Conservation (phyloP, 2,888 invertebrate genomes). For the Nebria brevicollis region DNA sequence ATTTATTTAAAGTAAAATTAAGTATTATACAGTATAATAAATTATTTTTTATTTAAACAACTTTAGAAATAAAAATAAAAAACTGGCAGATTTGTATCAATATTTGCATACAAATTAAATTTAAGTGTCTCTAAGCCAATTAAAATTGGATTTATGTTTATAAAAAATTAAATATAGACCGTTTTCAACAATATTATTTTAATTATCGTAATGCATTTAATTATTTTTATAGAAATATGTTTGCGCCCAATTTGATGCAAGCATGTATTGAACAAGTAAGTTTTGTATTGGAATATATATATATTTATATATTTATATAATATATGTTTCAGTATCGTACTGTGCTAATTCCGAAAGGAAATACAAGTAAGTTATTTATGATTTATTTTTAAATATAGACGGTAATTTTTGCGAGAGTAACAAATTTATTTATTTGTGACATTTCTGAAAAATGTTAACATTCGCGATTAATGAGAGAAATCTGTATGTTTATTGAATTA, state of each 20-base stretch:
- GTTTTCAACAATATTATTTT: constrained; percentile 7
- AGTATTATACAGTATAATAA: no score
- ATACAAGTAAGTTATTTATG: constrained; percentile 52
- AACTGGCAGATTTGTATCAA: no score
- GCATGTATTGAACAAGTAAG: constrained; percentile 69
- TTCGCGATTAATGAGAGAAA: no score
- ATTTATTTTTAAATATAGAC: not conserved
- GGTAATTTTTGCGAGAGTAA: no score
- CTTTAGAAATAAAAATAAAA: no score
- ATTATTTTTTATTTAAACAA: no score
- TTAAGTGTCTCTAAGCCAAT: no score
- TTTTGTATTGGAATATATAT: constrained; percentile 42
- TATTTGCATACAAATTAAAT: no score
- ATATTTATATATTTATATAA: constrained; percentile 11
- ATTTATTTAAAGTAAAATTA: no score
- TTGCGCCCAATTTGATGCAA: constrained; percentile 74
- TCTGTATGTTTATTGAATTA: no score
- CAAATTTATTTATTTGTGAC: not conserved
- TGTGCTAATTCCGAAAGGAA: constrained; percentile 57
- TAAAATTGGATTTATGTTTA: not conserved
- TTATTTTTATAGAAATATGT: constrained; percentile 69
- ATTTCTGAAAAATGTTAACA: not conserved
- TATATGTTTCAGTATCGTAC: constrained; percentile 61
- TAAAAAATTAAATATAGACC: not conserved
- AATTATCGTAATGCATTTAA: not conserved